Base-by-base conservation (phyloP, 2,888 invertebrate species). In the Lamellibrachia columna region DNA sequence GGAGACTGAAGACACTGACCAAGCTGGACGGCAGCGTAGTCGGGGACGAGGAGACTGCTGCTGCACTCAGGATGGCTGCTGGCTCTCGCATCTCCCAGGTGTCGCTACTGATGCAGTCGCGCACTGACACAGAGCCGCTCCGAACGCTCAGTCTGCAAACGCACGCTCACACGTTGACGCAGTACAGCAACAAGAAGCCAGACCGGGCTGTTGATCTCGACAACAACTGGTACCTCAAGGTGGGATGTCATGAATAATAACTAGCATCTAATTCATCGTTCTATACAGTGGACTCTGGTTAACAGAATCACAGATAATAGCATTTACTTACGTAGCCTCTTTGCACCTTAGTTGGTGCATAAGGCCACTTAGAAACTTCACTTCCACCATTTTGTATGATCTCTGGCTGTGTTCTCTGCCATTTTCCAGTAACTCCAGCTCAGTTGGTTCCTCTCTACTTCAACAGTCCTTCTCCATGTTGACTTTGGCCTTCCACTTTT, bases 51-150 rank as follows among this genome's bases (percentile, higher is more conserved):
- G 96, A 96, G 93, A 94, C 95, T 2, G 95, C 95, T 7, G 94
- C 95, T 52, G 96, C 96, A 2, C 94, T 96, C 52, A 93, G 95
- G 60, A 95, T 96, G 92, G 95, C 96, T 7, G 95, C 96, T n/a
- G 96, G 96, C 9, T 96, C 96, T 1, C 93, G 96, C 60, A 95
- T 96, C 91, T 96, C 96, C 53, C 96, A 94, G 92, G 92, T 92
- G 91, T 53, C 95, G 0, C 93, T 96, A 91, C 94, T 96, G 90
- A 94, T 95, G 9, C 95, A 95, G 93, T 95, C 96, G 1, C 94
- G 96, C 55, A 95, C 95, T 7, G 96, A 96, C 94, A 92, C 93
- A 0, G 91, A 92, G 52, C 94, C 94, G 75, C 96, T 96, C 40
- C 93, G 96, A 22, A 95, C 96, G 28, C 95, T 96, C 22, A 95